Base-by-base conservation (phyloP, 2,888 invertebrate species). In the Branchipolynoe longqiensis region DNA sequence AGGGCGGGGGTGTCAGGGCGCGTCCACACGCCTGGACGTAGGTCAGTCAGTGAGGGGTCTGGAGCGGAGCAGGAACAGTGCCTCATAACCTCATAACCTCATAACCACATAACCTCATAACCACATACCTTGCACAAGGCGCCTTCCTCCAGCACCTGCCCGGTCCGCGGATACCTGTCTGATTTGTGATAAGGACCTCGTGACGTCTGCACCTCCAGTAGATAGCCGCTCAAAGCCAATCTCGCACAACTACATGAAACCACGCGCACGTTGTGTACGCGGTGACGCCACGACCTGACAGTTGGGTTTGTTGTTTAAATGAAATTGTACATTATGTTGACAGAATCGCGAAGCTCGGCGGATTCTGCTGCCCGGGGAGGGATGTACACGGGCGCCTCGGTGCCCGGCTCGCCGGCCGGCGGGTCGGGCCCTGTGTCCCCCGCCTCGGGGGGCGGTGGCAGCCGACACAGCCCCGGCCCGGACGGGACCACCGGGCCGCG, bases 301-400 rank as follows among this genome's bases (percentile, higher is more conserved):
- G 62, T 62, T 62, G 69, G 36, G 8, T 40, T 40, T 73, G 18
- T 18, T 73, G 38, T 73, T 38, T 73, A 40, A 41, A 78, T 78
- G 78, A 78, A 78, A 48, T 28, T 78, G 31, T 78, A 78, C 62
- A 31, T 62, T 78, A 78, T 78, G 78, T 78, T 78, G 78, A 78
- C 78, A 78, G 78, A 78, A 48, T 78, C 78, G 78, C 41, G 78
- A 28, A 28, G 36, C 33, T 33, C 69, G 69, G 69, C n/a, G 1
- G 69, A 69, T 18, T 38, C 69, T 62, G 62, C 28, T 18, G 48
- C 48, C 8, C 8, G 48, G 8, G 69, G 69, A 18, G 36, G 69
- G n/a, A 69, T 69, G 69, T 69, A 69, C 69, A 18, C 69, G n/a
- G 38, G 36, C n/a, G 69, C 36, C 22, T 33, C 33, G 38, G 69